Base-by-base conservation (phyloP, 2,113 vertebrate genomes). In the Stercorarius parasiticus region DNA sequence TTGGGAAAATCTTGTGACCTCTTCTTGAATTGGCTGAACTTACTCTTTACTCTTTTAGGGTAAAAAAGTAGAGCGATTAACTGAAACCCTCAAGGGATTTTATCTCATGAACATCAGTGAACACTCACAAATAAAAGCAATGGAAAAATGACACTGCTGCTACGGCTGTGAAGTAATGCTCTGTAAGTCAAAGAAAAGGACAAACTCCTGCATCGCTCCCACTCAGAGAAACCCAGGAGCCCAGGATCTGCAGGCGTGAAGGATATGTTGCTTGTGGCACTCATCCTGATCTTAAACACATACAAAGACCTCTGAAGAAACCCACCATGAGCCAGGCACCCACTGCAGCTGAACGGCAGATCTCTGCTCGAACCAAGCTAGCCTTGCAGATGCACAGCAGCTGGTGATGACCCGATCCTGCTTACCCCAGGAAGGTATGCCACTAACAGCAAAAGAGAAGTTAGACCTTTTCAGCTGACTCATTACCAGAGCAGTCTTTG, bases 381-480 rank as follows among this genome's bases (percentile, higher is more conserved):
- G 42, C 64, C 67, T 32, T 77, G 71, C 76, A 50, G 79, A 70
- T 19, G 42, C 67, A 59, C 59, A 47, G 86, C 64, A 88, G 86
- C 80, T 86, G 82, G 79, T 13, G 65, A 36, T 22, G 78, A 61
- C 59, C 78, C 84, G 40, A 17, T 66, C 74, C 90, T 94, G 79
- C 73, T 93, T 83, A 90, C 15, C 59, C 71, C 62, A 73, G 79
- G 49, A 89, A 89, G 88, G 56, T 29, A 62, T 14, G 18, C 52
- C 69, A 67, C 70, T 30, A 90, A 58, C 45, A 93, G 91, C 69
- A 83, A 81, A 81, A 81, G 55, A 80, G 23, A 77, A 83, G 67
- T 79, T 86, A 78, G 77, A 85, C 56, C 86, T 95, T 92, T 91
- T 45, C 86, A 87, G 77, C 93, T 87, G 83, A 93, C 83, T 96